These are phyloP conservation scores for Promerops cafer DNA, from an alignment of 2,113 vertebrate species.

Conservation along the genomic window DNA sequence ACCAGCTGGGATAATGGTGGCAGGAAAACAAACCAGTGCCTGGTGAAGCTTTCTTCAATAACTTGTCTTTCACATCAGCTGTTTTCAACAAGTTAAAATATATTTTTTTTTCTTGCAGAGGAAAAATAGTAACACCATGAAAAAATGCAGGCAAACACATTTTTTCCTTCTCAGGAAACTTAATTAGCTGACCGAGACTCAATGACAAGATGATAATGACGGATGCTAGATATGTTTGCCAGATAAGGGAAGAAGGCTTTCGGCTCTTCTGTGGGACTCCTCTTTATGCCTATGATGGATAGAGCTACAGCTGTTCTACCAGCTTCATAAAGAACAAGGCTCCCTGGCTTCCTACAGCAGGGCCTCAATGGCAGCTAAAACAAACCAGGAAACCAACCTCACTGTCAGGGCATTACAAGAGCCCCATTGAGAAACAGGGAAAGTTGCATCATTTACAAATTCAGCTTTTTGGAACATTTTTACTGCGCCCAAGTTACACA, in stretches of 20 bases:
- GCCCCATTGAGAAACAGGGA: constrained; percentile 48
- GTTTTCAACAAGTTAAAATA: neutral
- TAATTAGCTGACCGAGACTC: neutral
- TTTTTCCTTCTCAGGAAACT: neutral
- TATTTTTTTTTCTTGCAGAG: neutral
- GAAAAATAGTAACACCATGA: neutral
- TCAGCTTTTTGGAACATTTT: constrained; percentile 37
- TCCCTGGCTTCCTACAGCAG: constrained; percentile 37
- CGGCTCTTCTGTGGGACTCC: neutral
- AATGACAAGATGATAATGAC: neutral
- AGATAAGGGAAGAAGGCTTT: constrained; percentile 13
- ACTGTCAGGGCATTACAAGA: constrained; percentile 50
- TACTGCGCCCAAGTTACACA: neutral
- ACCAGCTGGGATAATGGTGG: neutral
- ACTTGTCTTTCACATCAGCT: neutral
- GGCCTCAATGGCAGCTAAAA: constrained; percentile 38
- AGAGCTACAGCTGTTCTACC: constrained; percentile 53
- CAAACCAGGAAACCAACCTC: constrained; percentile 61
- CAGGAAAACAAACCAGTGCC: neutral
- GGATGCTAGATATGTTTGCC: neutral
- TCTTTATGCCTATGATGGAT: constrained; percentile 47
- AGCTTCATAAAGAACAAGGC: constrained; percentile 58
- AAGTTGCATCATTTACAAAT: constrained; percentile 57
- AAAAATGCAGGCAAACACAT: neutral
- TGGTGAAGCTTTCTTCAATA: neutral